These are phyloP conservation scores for Bicyclus anynana DNA, from an alignment of 1,140 invertebrate genomes.

Conservation along the genomic window DNA sequence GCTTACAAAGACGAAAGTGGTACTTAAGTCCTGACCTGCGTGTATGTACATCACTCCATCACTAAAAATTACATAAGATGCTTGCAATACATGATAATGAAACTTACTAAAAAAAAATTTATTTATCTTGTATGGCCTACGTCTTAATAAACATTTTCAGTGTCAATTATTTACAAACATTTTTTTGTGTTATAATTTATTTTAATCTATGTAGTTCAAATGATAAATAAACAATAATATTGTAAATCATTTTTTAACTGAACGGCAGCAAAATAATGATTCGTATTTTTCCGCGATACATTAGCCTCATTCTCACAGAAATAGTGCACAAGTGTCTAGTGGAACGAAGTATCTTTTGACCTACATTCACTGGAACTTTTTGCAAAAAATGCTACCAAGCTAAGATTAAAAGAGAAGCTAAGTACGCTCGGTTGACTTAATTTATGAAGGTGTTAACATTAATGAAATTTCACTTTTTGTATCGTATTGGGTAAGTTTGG, in stretches of 20 bases:
- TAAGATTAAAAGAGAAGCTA: neutral
- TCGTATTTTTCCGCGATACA: neutral
- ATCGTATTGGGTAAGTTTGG: neutral
- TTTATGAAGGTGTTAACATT: neutral
- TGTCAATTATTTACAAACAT: too few relatives aligned
- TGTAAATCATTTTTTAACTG: neutral
- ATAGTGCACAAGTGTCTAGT: slow-evolving; percentile 8
- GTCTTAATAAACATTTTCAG: too few relatives aligned
- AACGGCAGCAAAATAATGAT: neutral
- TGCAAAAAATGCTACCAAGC: neutral
- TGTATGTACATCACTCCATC: too few relatives aligned
- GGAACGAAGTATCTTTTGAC: slow-evolving; percentile 8
- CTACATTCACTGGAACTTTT: neutral
- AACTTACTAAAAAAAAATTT: too few relatives aligned
- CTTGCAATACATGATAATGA: too few relatives aligned
- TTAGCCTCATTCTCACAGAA: slow-evolving; percentile 6
- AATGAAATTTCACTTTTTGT: neutral
- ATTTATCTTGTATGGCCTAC: too few relatives aligned
- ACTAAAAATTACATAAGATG: too few relatives aligned
- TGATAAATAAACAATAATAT: too few relatives aligned
- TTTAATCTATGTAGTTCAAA: too few relatives aligned
- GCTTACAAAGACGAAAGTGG: too few relatives aligned
- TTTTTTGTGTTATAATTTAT: too few relatives aligned
- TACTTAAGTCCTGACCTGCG: too few relatives aligned
- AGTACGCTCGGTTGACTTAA: neutral